A percentile compares a stretch with the other conserved stretches of the same genome.
Evolutionary conservation across 1,140 invertebrate species (phyloP).

Genomic region (Papilio xuthus): DNA sequence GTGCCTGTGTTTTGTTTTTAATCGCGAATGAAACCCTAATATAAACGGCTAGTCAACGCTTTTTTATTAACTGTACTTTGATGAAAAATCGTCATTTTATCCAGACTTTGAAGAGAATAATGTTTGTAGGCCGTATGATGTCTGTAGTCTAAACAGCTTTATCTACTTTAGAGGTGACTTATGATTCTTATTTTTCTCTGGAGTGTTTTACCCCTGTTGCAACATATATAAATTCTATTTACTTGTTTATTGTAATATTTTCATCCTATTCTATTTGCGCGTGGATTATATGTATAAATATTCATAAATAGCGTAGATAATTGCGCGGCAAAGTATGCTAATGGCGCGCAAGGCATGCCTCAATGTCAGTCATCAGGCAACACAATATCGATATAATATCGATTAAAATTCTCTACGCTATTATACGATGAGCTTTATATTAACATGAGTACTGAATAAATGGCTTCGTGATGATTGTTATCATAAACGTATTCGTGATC

Average conservation of each 20-base stretch:
- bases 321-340: slow-evolving; percentile 11
- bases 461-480: slow-evolving; percentile 16
- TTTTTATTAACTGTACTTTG: too few relatives aligned
- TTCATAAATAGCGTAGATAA: background rate
- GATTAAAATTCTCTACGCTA: slow-evolving; percentile 4
- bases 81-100: too few relatives aligned
- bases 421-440: background rate
- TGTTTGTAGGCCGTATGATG: too few relatives aligned
- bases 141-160: too few relatives aligned
- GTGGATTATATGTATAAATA: background rate
- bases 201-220: too few relatives aligned
- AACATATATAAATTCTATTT: background rate
- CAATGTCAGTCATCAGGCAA: background rate
- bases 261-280: background rate
- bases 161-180: too few relatives aligned
- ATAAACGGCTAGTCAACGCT: too few relatives aligned
- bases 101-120: too few relatives aligned
- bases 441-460: background rate
- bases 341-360: background rate
- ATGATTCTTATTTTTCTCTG: too few relatives aligned
- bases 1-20: background rate
- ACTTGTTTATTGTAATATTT: background rate
- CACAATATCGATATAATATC: background rate
- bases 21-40: background rate
- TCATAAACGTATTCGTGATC: background rate